Percentiles rank a stretch among this genome's conserved stretches.
phyloP scores from a whole-genome alignment of 2,888 invertebrate species.

The Metellina segmentata region DNA sequence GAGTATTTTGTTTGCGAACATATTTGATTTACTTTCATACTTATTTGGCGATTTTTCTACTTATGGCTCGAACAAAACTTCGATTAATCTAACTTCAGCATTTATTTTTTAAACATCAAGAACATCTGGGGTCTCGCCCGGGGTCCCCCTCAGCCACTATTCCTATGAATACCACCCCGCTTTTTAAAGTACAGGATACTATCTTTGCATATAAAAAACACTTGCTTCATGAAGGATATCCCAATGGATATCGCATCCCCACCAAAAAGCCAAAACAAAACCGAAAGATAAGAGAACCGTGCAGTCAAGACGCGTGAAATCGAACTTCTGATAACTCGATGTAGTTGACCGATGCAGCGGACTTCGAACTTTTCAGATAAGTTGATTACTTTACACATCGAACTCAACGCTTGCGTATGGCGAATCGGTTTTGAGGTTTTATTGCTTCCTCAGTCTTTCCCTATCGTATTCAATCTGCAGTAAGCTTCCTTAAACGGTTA shows the following conservation, averaged over 20 bases:
- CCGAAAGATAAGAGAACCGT: neutral
- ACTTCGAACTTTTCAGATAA: constrained; percentile 47
- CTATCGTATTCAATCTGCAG: neutral
- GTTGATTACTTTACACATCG: constrained; percentile 42
- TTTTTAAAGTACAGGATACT: too few species aligned
- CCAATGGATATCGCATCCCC: neutral
- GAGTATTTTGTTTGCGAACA: too few species aligned
- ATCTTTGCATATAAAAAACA: too few species aligned
- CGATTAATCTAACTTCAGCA: too few species aligned
- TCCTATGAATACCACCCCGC: too few species aligned
- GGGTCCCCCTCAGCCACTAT: too few species aligned
- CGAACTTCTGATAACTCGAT: constrained; percentile 36
- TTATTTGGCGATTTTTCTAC: too few species aligned
- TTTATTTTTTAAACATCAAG: too few species aligned
- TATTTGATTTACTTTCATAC: too few species aligned
- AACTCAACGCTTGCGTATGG: neutral
- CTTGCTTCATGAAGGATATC: too few species aligned
- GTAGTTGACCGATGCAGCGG: constrained; percentile 9
- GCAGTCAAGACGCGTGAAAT: neutral
- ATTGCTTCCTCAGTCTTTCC: neutral
- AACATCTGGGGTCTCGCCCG: too few species aligned
- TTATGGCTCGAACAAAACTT: too few species aligned
- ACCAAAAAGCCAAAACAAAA: constrained; percentile 2
- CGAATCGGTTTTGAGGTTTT: neutral
- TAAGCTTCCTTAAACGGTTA: neutral